phyloP scores from a whole-genome alignment of 1,140 invertebrate genomes.

The Conus ventricosus region DNA sequence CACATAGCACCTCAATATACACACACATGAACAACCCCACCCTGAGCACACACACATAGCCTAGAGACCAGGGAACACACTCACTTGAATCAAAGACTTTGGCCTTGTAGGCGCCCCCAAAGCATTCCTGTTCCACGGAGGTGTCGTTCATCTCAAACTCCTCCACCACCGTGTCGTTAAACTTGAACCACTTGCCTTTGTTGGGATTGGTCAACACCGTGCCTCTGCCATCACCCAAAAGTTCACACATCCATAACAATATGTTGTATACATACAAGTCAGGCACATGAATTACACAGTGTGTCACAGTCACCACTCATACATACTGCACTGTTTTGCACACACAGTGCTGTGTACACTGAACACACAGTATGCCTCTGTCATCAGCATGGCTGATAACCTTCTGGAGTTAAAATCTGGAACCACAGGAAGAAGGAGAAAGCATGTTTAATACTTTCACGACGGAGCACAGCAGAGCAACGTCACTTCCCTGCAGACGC shows the following conservation, averaged over 20 bases:
- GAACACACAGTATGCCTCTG: no score
- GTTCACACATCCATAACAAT: neutral
- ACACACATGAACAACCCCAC: no score
- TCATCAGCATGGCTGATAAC: no score
- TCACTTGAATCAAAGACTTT: slow-evolving; percentile 75
- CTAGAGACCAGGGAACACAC: slow-evolving; percentile 6
- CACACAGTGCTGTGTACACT: no score
- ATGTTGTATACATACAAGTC: neutral
- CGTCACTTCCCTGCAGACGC: no score
- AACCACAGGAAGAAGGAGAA: no score
- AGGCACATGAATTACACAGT: neutral
- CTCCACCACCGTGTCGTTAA: slow-evolving; percentile 74
- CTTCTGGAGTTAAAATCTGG: no score
- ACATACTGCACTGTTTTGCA: no score
- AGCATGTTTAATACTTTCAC: no score
- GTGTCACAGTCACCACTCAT: neutral
- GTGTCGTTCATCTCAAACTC: slow-evolving; percentile 75
- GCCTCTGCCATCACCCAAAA: slow-evolving; percentile 54
- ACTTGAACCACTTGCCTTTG: slow-evolving; percentile 74
- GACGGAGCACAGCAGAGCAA: no score
- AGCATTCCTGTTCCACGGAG: slow-evolving; percentile 73
- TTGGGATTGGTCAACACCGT: slow-evolving; percentile 72
- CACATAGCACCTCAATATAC: no score
- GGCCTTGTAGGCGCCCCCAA: slow-evolving; percentile 77
- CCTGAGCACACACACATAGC: no score